Percentiles rank a stretch among this genome's conserved stretches.
phyloP scores from a whole-genome alignment of 2,888 invertebrate genomes.

The Sphaerophoria taeniata region DNA sequence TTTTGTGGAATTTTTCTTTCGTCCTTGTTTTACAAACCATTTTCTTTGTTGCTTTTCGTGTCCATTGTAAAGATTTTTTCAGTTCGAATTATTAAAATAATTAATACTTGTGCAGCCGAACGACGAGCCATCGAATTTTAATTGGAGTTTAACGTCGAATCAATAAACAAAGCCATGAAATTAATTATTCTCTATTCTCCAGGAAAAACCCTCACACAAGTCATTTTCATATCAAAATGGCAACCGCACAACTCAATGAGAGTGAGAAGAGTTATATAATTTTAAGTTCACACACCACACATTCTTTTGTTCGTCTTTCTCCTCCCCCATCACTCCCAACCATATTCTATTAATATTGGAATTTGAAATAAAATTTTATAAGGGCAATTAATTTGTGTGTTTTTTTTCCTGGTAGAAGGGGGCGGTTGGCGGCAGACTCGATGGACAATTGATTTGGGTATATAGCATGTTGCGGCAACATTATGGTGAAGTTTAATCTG shows the following conservation, averaged over 20 bases:
- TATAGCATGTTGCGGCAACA: conserved; percentile 59
- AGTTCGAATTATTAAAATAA: conserved; percentile 48
- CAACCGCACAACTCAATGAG: background rate
- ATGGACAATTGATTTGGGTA: conserved; percentile 21
- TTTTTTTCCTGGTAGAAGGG: conserved; percentile 13
- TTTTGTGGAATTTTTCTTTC: conserved; percentile 12
- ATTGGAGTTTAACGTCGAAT: conserved; percentile 67
- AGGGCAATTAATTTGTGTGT: conserved; percentile 70
- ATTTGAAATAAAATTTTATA: conserved; percentile 72
- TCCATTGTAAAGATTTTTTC: background rate
- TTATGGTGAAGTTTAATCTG: conserved; percentile 54
- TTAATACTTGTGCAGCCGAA: conserved; percentile 46
- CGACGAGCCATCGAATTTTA: conserved; percentile 57
- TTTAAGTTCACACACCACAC: background rate
- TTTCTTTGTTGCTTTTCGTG: background rate
- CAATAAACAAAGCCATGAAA: conserved; percentile 72
- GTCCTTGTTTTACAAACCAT: conserved; percentile 25
- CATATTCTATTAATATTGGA: conserved; percentile 64
- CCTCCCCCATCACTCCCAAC: too few species aligned
- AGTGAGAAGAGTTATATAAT: background rate
- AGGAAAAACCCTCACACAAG: background rate
- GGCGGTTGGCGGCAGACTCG: background rate
- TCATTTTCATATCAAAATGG: conserved; percentile 38
- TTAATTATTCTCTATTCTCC: conserved; percentile 63
- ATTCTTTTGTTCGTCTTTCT: background rate